A percentile compares a stretch with the other conserved stretches of the same genome.
These are phyloP conservation scores for Hyposoter dolosus DNA, from an alignment of 2,888 invertebrate species.

Conservation along the genomic window DNA sequence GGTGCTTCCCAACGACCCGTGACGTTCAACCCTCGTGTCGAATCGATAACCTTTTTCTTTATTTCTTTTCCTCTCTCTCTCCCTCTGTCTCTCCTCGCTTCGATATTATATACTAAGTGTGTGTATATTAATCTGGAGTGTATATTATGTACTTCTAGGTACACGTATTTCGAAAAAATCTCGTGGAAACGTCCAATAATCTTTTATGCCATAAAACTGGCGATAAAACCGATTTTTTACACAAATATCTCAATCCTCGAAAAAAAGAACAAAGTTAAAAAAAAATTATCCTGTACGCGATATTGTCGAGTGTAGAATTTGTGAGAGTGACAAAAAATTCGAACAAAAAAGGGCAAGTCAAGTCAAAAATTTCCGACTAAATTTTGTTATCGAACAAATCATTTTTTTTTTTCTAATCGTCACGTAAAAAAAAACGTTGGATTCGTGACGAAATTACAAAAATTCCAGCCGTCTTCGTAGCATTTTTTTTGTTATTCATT, in stretches of 20 bases:
- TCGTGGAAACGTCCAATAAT: conserved; percentile 59
- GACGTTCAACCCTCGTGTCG: conserved; percentile 69
- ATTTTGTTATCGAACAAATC: not conserved
- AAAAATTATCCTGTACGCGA: not conserved
- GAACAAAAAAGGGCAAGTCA: not conserved
- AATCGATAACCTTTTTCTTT: conserved; percentile 64
- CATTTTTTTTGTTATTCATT: no score
- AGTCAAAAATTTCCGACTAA: not conserved
- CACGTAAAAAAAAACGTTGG: no score
- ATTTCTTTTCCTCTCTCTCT: conserved; percentile 24
- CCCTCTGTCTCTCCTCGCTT: conserved; percentile 32
- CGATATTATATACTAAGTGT: conserved; percentile 28
- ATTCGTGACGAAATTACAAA: no score
- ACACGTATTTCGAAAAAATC: conserved; percentile 21
- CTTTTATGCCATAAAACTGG: conserved; percentile 52
- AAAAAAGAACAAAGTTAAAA: not conserved
- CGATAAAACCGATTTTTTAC: conserved; percentile 50
- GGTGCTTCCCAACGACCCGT: conserved; percentile 79
- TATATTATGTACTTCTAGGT: conserved; percentile 28
- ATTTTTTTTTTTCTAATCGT: not conserved
- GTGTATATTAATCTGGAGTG: conserved; percentile 13
- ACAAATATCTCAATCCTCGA: not conserved
- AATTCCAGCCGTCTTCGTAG: no score
- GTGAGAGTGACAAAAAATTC: not conserved
- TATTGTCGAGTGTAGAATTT: conserved; percentile 22